A percentile compares a stretch with the other conserved stretches of the same genome.
Conservation (phyloP, 1,140 invertebrate species). For the Lepidurus couesii region DNA sequence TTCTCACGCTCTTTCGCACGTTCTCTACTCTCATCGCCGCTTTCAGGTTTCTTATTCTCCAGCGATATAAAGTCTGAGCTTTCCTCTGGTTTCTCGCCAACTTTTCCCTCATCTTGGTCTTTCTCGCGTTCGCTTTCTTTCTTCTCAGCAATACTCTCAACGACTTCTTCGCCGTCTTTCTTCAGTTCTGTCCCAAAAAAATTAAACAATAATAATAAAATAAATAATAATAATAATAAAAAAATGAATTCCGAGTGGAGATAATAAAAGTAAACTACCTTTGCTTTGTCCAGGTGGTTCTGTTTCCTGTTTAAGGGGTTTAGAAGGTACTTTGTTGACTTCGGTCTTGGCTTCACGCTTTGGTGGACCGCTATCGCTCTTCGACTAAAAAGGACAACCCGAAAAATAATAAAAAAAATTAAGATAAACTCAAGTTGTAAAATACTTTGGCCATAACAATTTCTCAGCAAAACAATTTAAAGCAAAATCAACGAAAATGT, state of each 20-base stretch:
- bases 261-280: background rate
- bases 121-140: constrained; percentile 32
- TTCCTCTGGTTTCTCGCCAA: constrained; percentile 44
- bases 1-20: constrained; percentile 26
- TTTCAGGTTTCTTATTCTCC: constrained; percentile 15
- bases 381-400: background rate
- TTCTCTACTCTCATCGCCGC: constrained; percentile 14
- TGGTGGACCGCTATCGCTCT: background rate
- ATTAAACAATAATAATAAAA: background rate
- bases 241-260: no score
- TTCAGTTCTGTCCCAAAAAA: background rate
- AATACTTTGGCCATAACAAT: background rate
- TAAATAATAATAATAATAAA: background rate
- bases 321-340: constrained; percentile 24
- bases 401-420: background rate
- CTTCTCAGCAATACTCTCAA: background rate
- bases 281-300: constrained; percentile 14
- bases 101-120: constrained; percentile 40
- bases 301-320: constrained; percentile 9
- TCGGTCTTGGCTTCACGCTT: constrained; percentile 25
- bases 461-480: background rate
- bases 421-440: no score
- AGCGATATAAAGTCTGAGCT: constrained; percentile 37
- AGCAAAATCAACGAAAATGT: constrained; percentile 9
- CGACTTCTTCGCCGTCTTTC: constrained; percentile 28